A percentile compares a stretch with the other conserved stretches of the same genome.
Conservation (phyloP, 1,140 invertebrate species). For the Pseudomyrmex pallidus region DNA sequence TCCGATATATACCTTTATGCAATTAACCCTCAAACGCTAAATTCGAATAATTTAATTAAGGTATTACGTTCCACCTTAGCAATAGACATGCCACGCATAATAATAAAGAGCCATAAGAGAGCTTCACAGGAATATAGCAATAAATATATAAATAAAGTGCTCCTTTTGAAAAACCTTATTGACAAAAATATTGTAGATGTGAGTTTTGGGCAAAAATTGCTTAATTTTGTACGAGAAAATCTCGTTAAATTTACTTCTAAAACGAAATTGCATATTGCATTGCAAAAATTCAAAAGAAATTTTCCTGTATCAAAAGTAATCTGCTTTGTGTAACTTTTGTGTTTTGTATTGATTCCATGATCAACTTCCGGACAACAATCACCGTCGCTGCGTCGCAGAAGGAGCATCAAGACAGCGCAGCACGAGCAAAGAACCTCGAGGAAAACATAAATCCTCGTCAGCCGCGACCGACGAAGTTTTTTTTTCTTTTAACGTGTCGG, state of each 20-base stretch:
- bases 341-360: conserved; percentile 13
- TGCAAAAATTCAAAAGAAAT: conserved; percentile 1
- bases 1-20: neutral
- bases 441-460: conserved; percentile 10
- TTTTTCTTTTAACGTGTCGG: conserved; percentile 6
- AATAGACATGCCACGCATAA: too few species aligned
- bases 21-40: conserved; percentile 1
- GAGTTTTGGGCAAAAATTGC: neutral
- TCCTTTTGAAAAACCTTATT: neutral
- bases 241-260: neutral
- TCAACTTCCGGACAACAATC: conserved; percentile 3
- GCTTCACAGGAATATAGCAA: too few species aligned
- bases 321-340: conserved; percentile 15
- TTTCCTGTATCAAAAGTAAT: neutral
- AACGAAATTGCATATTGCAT: neutral
- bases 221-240: neutral
- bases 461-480: neutral
- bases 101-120: too few species aligned
- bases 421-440: neutral
- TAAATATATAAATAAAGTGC: too few species aligned
- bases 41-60: too few species aligned
- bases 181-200: neutral
- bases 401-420: neutral
- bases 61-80: neutral
- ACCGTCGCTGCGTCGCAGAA: neutral